These are phyloP conservation scores for Zosterops japonicus DNA, from an alignment of 2,113 vertebrate species.

Conservation along the genomic window DNA sequence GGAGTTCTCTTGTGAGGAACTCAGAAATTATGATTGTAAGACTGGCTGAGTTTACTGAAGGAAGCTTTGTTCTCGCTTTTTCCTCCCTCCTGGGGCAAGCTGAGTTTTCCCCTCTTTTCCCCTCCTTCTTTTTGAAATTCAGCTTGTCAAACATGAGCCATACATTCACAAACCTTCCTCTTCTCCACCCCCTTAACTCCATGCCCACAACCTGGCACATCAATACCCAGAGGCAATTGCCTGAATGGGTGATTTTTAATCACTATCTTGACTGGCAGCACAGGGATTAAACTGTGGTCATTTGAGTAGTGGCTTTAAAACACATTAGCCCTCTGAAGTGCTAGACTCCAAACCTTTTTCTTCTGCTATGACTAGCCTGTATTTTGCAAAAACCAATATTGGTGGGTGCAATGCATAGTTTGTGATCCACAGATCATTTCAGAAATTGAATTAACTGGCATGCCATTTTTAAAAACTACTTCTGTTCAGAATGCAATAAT, in stretches of 20 bases:
- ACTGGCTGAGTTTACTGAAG: conserved; percentile 23
- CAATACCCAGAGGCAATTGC: conserved; percentile 52
- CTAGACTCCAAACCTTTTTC: conserved; percentile 36
- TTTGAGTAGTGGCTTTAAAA: conserved; percentile 45
- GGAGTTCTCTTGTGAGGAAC: background rate
- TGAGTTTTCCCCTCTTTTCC: background rate
- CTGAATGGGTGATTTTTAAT: conserved; percentile 67
- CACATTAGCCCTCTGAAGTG: conserved; percentile 43
- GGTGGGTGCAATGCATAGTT: background rate
- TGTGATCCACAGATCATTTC: conserved; percentile 24
- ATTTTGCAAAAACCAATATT: conserved; percentile 34
- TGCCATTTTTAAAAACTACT: background rate
- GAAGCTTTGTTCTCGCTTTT: conserved; percentile 33
- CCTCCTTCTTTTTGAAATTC: background rate
- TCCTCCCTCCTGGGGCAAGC: background rate
- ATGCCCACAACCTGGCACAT: background rate
- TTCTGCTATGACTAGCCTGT: background rate
- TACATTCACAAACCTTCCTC: background rate
- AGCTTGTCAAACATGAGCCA: conserved; percentile 9
- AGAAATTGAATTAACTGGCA: conserved; percentile 48
- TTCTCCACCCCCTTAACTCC: background rate
- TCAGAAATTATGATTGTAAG: background rate
- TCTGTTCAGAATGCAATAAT: background rate
- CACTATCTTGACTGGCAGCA: conserved; percentile 55
- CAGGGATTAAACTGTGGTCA: conserved; percentile 51